Conservation (phyloP, 1,140 invertebrate genomes). For the Lysiphlebus fabarum region DNA sequence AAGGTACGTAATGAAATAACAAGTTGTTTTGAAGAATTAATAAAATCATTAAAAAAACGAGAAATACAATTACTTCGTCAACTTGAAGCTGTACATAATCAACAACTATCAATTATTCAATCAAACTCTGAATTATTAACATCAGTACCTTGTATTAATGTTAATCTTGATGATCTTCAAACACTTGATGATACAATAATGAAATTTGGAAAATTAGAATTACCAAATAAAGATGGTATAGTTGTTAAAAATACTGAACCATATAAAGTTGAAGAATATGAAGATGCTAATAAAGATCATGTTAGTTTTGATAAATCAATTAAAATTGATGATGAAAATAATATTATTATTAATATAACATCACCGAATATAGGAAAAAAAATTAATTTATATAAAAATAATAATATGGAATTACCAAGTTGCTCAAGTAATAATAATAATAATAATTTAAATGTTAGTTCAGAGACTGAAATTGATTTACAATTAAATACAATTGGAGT, state of each 20-base stretch:
- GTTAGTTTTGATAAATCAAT: constrained; percentile 57
- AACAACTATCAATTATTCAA: constrained; percentile 48
- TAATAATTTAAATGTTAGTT: neutral
- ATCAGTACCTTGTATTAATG: constrained; percentile 37
- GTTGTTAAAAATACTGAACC: constrained; percentile 45
- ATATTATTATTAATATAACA: constrained; percentile 36
- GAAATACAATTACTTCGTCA: constrained; percentile 58
- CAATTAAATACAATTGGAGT: neutral
- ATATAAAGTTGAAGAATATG: constrained; percentile 50
- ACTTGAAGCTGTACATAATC: constrained; percentile 56
- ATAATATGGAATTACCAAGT: constrained; percentile 21
- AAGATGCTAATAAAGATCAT: constrained; percentile 50
- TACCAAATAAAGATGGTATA: constrained; percentile 53
- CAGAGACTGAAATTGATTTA: constrained; percentile 1
- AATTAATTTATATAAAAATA: neutral
- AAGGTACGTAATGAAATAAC: constrained; percentile 54
- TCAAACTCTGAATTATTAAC: constrained; percentile 40
- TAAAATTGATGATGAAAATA: constrained; percentile 31
- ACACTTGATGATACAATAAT: constrained; percentile 50
- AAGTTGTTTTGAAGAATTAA: constrained; percentile 52
- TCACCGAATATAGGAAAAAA: constrained; percentile 40
- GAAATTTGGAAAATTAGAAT: constrained; percentile 53
- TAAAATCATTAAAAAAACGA: constrained; percentile 49
- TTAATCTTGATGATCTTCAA: constrained; percentile 41
- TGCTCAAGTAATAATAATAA: constrained; percentile 11